Base-by-base conservation (phyloP, 23 tunicate species). In the Trididemnum clinides region DNA sequence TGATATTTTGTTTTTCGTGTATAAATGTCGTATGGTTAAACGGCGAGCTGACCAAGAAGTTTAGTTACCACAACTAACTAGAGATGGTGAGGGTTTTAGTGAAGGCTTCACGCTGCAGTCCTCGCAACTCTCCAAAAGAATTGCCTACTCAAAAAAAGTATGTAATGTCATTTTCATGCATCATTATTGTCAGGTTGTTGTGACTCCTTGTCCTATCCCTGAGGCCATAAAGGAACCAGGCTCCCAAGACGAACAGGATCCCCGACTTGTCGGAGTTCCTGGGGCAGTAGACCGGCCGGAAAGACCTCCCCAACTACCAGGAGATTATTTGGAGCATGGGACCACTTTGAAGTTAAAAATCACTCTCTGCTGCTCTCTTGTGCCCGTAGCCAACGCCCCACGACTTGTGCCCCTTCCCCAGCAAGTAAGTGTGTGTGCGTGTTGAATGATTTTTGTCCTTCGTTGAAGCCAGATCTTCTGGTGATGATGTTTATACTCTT, bases 201-300 rank as follows among this genome's bases (percentile, higher is more conserved):
- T 92, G 26, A 85, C 84, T 69, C 91, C 97, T 2, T 87, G 91
- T 35, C 78, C 88, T 29, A 2, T 82, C 34, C 97, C 97, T 10
- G 91, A 92, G 3, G 29, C 87, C 31, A 49, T 87, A 33, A 38
- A 37, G 1, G 86, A 92, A 34, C 82, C 87, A 0, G n/a, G 39
- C 26, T 32, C 66, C 0, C 6, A 33, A 30, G 85, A 78, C 4
- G 85, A 34, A 1, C 28, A 51, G 65, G 86, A 70, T 0, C 30
- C 82, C 6, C 74, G 81, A 0, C 57, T 92, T 30, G 97, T 92
- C 0, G 97, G 97, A 44, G 84, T 87, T 34, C 82, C 88, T 39
- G 97, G 97, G 50, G 88, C 90, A 33, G 88, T 92, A 36, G 91
- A 89, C 49, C 88, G 94, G 0, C 94, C 91, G 1, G 90, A 75